Evolutionary conservation across 2,888 invertebrate species (phyloP), one percentile per base, ranked within the genome.

Genomic region (Cosmia trapezina): DNA sequence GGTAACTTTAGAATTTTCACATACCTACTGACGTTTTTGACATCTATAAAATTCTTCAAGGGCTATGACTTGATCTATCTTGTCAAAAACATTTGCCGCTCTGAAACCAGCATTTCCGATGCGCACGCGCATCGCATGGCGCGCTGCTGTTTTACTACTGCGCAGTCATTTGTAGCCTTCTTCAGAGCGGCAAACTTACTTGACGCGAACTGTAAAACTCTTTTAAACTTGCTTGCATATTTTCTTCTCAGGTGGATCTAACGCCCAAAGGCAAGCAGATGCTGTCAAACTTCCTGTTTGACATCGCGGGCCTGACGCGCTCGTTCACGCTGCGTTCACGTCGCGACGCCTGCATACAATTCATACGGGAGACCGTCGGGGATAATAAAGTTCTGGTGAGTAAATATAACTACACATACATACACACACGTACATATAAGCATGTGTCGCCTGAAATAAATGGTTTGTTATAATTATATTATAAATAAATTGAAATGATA

Each of bases 211-310:
- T 28, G 8, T 41, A n/a, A 41, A 5, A n/a, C 8, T 41, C 4
- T n/a, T 41, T 37, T 45, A 28, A 61, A 22, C 17, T 61, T 61
- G 11, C 22, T 28, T 28, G 17, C 43, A 41, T n/a, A 14, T 66
- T 45, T 22, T 19, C 0, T 83, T 47, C 22, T 0, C 91, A 98
- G 97, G 98, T 99, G 84, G 99, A 99, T 93, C 97, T 99, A 88
- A 99, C 99, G 0, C 97, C 97, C 19, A 98, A 99, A 91, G 99
- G 99, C 78, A 98, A 98, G 93, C 97, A 97, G 89, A 99, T 99
- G 97, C 95, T 99, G 89, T 97, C 98, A 80, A 99, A 99, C 96
- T 99, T 99, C 96, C 96, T 99, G 84, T 99, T 98, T 93, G 98
- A 98, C 89, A 97, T 99, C 86, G 98, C 98, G 85, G 98, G 98